Conservation (phyloP, 2,888 invertebrate genomes). For the Cremastinae sp. region DNA sequence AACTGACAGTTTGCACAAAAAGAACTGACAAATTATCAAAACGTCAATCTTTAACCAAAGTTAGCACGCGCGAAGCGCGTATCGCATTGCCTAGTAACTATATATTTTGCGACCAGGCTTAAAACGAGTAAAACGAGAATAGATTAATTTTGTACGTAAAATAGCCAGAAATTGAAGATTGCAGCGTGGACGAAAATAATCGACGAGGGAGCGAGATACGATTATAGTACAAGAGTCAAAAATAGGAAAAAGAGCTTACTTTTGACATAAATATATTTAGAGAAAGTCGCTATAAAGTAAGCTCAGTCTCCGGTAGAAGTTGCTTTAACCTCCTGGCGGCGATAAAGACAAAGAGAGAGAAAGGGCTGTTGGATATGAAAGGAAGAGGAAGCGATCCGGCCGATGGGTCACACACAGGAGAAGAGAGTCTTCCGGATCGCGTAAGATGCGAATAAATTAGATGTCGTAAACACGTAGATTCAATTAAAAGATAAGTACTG, state of each 20-base stretch:
- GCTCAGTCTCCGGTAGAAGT: not conserved
- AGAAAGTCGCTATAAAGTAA: constrained; percentile 16
- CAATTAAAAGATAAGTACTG: constrained; percentile 68
- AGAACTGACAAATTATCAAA: no score
- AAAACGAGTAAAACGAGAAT: no score
- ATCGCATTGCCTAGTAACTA: no score
- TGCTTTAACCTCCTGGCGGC: constrained; percentile 2
- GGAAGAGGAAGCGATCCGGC: constrained; percentile 3
- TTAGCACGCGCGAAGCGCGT: no score
- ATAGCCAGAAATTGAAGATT: no score
- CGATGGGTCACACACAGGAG: constrained; percentile 9
- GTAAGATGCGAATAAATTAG: constrained; percentile 65
- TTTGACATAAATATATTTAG: constrained; percentile 20
- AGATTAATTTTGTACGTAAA: no score
- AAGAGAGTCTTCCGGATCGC: constrained; percentile 40
- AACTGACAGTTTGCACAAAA: no score
- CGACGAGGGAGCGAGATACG: not conserved
- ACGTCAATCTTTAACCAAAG: no score
- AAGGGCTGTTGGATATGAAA: constrained; percentile 12
- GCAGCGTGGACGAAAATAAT: no score
- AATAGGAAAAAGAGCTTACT: constrained; percentile 13
- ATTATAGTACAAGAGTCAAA: not conserved
- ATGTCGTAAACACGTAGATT: constrained; percentile 66
- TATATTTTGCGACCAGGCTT: no score
- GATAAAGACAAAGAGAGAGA: constrained; percentile 15